phyloP scores from a whole-genome alignment of 2,113 vertebrate species.

The Mobula hypostoma region DNA sequence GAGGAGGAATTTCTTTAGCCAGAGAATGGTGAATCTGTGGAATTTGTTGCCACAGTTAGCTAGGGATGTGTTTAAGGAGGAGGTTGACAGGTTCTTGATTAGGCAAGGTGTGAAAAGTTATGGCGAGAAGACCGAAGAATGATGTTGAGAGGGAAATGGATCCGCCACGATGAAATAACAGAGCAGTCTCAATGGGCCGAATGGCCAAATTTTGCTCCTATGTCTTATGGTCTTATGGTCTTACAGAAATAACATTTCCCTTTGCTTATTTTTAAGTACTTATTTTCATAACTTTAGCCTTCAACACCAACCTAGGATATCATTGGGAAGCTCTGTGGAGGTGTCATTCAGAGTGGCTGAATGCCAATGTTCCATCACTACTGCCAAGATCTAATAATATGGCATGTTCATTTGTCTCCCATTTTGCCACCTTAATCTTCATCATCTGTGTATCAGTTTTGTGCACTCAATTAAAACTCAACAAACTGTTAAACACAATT shows the following conservation, averaged over 20 bases:
- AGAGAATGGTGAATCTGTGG: no score
- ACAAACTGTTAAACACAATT: neutral
- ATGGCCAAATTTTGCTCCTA: no score
- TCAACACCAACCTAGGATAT: neutral
- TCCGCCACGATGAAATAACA: no score
- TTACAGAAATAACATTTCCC: neutral
- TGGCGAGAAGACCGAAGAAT: no score
- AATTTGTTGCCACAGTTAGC: no score
- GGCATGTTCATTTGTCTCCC: neutral
- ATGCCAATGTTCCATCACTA: neutral
- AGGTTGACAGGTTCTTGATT: no score
- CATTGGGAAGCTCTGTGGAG: neutral
- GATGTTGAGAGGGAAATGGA: neutral
- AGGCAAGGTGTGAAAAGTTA: no score
- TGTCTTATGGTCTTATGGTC: neutral
- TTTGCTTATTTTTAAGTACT: neutral
- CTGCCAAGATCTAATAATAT: neutral
- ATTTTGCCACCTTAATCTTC: neutral
- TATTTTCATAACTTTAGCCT: neutral
- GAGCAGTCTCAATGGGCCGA: no score
- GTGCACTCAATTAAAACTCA: neutral
- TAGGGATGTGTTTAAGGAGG: no score
- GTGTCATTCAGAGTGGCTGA: neutral
- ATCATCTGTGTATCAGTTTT: neutral
- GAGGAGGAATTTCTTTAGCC: no score